Evolutionary conservation across 2,113 vertebrate species (phyloP).

Genomic region (Fregata magnificens): DNA sequence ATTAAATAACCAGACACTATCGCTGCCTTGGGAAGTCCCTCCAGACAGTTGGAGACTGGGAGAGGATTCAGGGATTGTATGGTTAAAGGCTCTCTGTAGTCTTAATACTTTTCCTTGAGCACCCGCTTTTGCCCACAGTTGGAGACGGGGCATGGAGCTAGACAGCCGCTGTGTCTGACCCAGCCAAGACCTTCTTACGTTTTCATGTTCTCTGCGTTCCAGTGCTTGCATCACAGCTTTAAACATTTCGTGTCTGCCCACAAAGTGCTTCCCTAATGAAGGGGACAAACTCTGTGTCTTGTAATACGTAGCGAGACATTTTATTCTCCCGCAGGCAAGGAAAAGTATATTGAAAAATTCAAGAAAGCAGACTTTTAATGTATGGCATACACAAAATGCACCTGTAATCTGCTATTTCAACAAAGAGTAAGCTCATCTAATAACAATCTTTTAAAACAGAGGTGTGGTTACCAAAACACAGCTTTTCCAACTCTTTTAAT

Average conservation of each 20-base stretch:
- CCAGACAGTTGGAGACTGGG: neutral
- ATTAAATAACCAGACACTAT: neutral
- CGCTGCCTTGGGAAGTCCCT: neutral
- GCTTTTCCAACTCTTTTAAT: neutral
- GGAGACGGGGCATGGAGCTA: accelerated
- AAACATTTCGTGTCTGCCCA: neutral
- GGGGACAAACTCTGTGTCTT: neutral
- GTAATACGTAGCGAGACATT: accelerated
- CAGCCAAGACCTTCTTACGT: accelerated
- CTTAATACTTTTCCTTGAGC: neutral
- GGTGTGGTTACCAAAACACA: neutral
- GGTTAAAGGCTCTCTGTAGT: neutral
- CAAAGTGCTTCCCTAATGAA: neutral
- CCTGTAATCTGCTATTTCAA: neutral
- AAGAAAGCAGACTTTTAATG: neutral
- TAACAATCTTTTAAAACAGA: neutral
- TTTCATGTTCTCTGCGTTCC: neutral
- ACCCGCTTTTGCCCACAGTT: neutral
- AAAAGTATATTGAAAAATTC: neutral
- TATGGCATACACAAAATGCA: neutral
- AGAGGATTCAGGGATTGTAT: neutral
- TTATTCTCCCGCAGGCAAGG: neutral
- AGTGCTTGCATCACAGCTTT: neutral
- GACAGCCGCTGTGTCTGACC: neutral
- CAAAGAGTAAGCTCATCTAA: neutral